phyloP scores from a whole-genome alignment of 2,888 invertebrate species.

The Allolobophora icterica region DNA sequence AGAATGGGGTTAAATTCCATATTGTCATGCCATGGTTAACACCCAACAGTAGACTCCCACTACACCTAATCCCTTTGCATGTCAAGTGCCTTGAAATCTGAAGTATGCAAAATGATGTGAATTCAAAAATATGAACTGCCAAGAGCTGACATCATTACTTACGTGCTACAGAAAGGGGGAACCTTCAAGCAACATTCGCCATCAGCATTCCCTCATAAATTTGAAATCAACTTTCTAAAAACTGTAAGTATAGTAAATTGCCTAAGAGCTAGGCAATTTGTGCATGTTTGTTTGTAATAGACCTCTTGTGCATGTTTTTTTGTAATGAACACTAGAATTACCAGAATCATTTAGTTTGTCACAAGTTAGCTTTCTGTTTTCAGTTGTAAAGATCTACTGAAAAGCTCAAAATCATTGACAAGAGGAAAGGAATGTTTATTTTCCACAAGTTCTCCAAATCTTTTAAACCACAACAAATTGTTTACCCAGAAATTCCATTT shows the following conservation, averaged over 20 bases:
- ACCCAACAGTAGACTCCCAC: no score
- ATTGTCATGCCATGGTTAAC: no score
- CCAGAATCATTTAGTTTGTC: neutral
- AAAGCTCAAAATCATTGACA: constrained; percentile 7
- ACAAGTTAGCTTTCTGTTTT: neutral
- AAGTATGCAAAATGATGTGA: no score
- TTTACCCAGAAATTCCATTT: neutral
- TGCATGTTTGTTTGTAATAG: neutral
- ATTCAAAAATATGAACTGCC: no score
- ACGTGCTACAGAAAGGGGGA: no score
- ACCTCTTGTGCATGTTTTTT: neutral
- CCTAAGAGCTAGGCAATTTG: neutral
- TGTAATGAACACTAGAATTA: neutral
- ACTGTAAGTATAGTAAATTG: neutral
- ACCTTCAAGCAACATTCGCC: no score
- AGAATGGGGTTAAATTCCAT: no score
- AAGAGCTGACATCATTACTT: no score
- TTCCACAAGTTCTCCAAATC: neutral
- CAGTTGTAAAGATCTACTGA: neutral
- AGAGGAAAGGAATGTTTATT: neutral
- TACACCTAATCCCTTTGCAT: no score
- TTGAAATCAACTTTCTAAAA: neutral
- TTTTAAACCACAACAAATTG: neutral
- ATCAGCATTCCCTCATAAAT: no score
- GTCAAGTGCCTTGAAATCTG: no score